Evolutionary conservation across 2,888 invertebrate genomes (phyloP).

Genomic region (Minunthozetes semirufus): DNA sequence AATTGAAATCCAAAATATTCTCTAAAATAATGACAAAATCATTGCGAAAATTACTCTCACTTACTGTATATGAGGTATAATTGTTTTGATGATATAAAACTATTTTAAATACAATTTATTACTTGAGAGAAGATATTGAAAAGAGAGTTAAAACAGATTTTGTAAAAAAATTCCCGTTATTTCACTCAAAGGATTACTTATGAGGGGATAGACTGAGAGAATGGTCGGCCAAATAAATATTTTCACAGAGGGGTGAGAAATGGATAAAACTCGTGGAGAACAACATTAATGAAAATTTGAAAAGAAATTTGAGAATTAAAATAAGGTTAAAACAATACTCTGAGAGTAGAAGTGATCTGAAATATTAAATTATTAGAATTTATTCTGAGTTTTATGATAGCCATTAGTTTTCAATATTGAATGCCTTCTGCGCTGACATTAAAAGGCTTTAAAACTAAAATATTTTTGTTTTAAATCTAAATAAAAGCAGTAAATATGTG

Average conservation of each 20-base stretch:
- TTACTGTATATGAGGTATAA: too few species aligned
- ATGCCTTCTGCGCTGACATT: not conserved
- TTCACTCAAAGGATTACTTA: not conserved
- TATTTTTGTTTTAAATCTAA: not conserved
- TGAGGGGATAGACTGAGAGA: too few species aligned
- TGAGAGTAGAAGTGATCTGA: not conserved
- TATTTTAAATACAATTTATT: too few species aligned
- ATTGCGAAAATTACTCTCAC: too few species aligned
- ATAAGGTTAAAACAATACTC: too few species aligned
- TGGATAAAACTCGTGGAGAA: too few species aligned
- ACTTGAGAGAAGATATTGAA: not conserved
- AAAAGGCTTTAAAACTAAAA: not conserved
- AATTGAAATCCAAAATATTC: not conserved
- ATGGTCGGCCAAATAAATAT: too few species aligned
- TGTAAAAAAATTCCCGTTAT: not conserved
- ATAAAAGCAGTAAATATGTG: too few species aligned
- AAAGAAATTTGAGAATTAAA: not conserved
- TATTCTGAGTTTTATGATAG: not conserved
- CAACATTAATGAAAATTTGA: not conserved
- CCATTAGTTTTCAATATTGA: slow-evolving; percentile 10
- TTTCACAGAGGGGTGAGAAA: too few species aligned
- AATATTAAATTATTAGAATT: slow-evolving; percentile 13
- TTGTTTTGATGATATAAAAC: too few species aligned
- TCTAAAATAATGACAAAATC: too few species aligned
- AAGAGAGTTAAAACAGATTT: not conserved